These are phyloP conservation scores for Anastrepha obliqua DNA, from an alignment of 1,140 invertebrate species.

Conservation along the genomic window DNA sequence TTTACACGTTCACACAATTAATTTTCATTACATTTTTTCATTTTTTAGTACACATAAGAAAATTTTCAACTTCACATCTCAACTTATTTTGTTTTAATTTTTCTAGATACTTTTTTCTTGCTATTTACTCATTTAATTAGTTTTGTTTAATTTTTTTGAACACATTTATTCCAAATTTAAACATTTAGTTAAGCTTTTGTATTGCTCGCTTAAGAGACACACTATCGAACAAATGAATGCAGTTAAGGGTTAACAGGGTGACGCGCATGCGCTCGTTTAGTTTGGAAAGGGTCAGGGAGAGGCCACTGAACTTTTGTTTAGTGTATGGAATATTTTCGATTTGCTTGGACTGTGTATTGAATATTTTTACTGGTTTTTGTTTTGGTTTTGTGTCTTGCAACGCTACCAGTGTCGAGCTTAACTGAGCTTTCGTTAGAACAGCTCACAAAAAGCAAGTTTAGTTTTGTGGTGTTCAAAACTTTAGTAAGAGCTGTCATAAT, in stretches of 20 bases:
- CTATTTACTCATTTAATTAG: slow-evolving; percentile 45
- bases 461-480: too few species aligned
- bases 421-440: too few species aligned
- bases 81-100: slow-evolving; percentile 50
- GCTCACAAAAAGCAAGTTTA: too few species aligned
- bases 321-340: not conserved
- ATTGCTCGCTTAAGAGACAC: slow-evolving; percentile 21
- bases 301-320: not conserved
- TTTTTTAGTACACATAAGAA: slow-evolving; percentile 56
- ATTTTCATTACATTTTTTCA: slow-evolving; percentile 47
- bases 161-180: slow-evolving; percentile 73
- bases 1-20: slow-evolving; percentile 52
- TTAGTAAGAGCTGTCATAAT: too few species aligned
- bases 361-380: not conserved
- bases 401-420: too few species aligned
- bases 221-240: slow-evolving; percentile 41
- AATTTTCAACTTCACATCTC: slow-evolving; percentile 49
- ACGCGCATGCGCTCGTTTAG: too few species aligned
- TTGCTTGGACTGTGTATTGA: not conserved
- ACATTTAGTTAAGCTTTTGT: slow-evolving; percentile 48
- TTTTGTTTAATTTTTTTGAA: slow-evolving; percentile 62
- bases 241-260: not conserved
- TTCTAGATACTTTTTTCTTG: slow-evolving; percentile 13
- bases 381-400: too few species aligned
- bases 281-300: not conserved